Conservation (phyloP, 2,888 invertebrate genomes). For the Yponomeuta malinellus region DNA sequence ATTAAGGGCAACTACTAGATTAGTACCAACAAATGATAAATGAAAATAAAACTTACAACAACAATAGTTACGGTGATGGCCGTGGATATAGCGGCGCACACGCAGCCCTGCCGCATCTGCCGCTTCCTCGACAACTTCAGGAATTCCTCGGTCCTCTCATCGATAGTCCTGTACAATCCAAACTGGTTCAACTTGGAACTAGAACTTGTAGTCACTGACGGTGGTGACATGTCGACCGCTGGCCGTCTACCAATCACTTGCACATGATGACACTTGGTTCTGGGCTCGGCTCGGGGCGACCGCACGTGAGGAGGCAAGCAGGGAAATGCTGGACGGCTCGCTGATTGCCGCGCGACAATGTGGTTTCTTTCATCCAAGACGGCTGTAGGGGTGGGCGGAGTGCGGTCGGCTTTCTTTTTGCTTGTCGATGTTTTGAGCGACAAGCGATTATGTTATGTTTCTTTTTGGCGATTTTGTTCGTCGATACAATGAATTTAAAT, state of each 20-base stretch:
- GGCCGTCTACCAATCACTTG: conserved; percentile 22
- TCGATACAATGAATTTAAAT: too few relatives aligned
- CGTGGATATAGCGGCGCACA: conserved; percentile 61
- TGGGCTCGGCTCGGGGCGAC: not conserved
- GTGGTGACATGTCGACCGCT: conserved; percentile 47
- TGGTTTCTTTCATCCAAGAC: conserved; percentile 53
- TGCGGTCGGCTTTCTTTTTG: conserved; percentile 27
- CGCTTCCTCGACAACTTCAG: conserved; percentile 53
- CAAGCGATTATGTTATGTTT: not conserved
- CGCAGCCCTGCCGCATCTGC: conserved; percentile 62
- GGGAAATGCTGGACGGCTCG: conserved; percentile 9
- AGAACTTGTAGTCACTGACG: conserved; percentile 37
- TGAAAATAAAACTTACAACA: conserved; percentile 47
- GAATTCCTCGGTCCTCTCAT: conserved; percentile 62
- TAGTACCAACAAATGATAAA: not conserved
- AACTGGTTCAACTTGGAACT: conserved; percentile 54
- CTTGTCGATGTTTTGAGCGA: conserved; percentile 21
- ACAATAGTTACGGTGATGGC: conserved; percentile 64
- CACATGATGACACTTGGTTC: conserved; percentile 5
- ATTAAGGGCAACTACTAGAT: too few relatives aligned
- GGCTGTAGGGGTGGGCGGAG: conserved; percentile 27
- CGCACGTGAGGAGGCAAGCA: conserved; percentile 3
- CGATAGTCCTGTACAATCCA: conserved; percentile 60
- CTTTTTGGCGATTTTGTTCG: not conserved
- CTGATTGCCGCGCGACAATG: conserved; percentile 31